A percentile compares a stretch with the other conserved stretches of the same genome.
phyloP scores from a whole-genome alignment of 2,113 vertebrate genomes.

The Natator depressus region DNA sequence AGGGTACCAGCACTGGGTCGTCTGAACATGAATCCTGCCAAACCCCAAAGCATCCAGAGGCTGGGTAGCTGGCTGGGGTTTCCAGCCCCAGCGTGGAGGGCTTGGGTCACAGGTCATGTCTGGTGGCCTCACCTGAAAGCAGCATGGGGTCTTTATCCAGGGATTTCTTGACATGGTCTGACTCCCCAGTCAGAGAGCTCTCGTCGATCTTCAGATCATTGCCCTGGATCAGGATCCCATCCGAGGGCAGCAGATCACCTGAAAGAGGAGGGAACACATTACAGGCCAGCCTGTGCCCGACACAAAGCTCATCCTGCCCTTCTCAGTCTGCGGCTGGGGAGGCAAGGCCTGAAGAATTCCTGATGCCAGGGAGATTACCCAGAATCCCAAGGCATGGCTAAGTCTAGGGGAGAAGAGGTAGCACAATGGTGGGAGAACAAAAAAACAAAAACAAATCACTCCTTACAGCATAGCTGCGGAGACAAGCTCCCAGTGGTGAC shows the following conservation, averaged over 20 bases:
- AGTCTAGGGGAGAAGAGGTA: background rate
- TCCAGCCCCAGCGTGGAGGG: background rate
- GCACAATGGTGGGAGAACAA: background rate
- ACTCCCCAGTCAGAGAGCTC: slow-evolving; percentile 96
- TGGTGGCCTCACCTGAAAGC: slow-evolving; percentile 85
- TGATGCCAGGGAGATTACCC: background rate
- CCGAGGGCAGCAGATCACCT: slow-evolving; percentile 96
- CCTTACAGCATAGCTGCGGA: background rate
- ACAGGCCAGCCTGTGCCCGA: background rate
- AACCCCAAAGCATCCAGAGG: background rate
- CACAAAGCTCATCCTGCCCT: background rate
- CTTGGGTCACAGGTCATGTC: rapidly evolving
- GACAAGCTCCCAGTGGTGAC: background rate
- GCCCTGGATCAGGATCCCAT: slow-evolving; percentile 95
- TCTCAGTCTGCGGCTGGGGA: background rate
- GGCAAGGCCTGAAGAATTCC: background rate
- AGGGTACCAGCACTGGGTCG: background rate
- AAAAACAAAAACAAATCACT: background rate
- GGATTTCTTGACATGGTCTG: slow-evolving; percentile 94
- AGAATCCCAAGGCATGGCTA: background rate
- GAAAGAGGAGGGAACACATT: background rate
- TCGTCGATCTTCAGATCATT: slow-evolving; percentile 98
- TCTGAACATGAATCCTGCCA: no score
- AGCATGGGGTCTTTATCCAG: slow-evolving; percentile 95
- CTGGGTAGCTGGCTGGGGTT: background rate